A percentile compares a stretch with the other conserved stretches of the same genome.
Evolutionary conservation across 2,888 invertebrate species (phyloP).

Genomic region (Macropis europaea): DNA sequence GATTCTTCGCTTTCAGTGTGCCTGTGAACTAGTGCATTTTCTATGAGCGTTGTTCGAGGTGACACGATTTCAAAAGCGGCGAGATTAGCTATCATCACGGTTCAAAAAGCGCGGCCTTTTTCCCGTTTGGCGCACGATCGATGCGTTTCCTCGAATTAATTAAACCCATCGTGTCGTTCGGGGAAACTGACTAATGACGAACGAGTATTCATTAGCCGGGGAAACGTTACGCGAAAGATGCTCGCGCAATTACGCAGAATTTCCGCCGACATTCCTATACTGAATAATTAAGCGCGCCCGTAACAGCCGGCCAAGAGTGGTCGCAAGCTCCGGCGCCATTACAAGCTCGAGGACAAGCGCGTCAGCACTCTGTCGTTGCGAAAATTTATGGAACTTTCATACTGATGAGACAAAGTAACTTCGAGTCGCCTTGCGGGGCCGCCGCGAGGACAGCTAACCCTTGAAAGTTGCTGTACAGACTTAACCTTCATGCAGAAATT

Average conservation of each 20-base stretch:
- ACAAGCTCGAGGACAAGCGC: slow-evolving; percentile 15
- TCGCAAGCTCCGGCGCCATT: slow-evolving; percentile 37
- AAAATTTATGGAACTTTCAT: slow-evolving; percentile 41
- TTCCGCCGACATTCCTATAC: slow-evolving; percentile 20
- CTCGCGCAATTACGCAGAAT: slow-evolving; percentile 35
- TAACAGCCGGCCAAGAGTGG: slow-evolving; percentile 25
- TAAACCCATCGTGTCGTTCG: slow-evolving; percentile 27
- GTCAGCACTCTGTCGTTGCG: slow-evolving; percentile 29
- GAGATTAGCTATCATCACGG: slow-evolving; percentile 9
- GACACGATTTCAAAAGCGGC: too few species aligned
- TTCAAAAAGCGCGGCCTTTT: neutral
- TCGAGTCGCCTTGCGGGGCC: neutral
- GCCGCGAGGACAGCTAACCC: too few species aligned
- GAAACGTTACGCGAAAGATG: slow-evolving; percentile 28
- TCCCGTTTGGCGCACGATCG: slow-evolving; percentile 11
- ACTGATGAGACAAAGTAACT: slow-evolving; percentile 42
- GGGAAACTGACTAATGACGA: slow-evolving; percentile 42
- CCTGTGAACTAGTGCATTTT: too few species aligned
- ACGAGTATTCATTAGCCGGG: slow-evolving; percentile 36
- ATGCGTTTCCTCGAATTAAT: slow-evolving; percentile 39
- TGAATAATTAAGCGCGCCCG: slow-evolving; percentile 42
- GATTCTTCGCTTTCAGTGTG: too few species aligned
- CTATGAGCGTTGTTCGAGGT: too few species aligned
- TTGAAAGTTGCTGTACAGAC: too few species aligned
- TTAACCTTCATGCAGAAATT: too few species aligned